Evolutionary conservation across 2,797 vertebrate species (phyloP).

Genomic region (Peromyscus nudipes): DNA sequence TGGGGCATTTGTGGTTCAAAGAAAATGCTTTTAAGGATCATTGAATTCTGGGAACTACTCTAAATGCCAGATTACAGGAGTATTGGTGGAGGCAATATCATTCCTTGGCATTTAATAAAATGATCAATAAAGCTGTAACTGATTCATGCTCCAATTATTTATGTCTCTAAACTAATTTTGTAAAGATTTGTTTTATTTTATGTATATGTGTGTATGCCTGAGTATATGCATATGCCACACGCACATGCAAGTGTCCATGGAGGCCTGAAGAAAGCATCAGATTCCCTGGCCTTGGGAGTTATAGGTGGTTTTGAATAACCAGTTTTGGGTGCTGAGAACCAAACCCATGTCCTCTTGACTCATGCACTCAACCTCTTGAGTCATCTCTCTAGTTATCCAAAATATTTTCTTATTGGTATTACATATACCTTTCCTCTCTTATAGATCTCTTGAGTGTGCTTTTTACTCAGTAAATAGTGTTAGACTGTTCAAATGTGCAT

Average conservation of each 20-base stretch:
- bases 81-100: neutral
- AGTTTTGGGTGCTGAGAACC: neutral
- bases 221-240: neutral
- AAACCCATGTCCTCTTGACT: neutral
- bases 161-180: neutral
- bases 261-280: neutral
- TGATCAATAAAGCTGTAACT: neutral
- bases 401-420: neutral
- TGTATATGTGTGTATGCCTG: neutral
- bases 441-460: neutral
- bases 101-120: neutral
- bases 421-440: neutral
- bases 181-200: neutral
- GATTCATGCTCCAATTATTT: slow-evolving; percentile 11
- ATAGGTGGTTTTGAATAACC: neutral
- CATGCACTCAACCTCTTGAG: neutral
- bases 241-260: neutral
- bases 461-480: neutral
- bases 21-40: slow-evolving; percentile 78
- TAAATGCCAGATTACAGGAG: neutral
- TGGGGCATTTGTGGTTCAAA: slow-evolving; percentile 70
- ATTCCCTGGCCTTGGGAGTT: neutral
- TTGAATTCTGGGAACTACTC: neutral
- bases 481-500: neutral
- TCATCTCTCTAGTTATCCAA: neutral